phyloP scores from a whole-genome alignment of 2,113 vertebrate genomes.

The Holacanthus passer region DNA sequence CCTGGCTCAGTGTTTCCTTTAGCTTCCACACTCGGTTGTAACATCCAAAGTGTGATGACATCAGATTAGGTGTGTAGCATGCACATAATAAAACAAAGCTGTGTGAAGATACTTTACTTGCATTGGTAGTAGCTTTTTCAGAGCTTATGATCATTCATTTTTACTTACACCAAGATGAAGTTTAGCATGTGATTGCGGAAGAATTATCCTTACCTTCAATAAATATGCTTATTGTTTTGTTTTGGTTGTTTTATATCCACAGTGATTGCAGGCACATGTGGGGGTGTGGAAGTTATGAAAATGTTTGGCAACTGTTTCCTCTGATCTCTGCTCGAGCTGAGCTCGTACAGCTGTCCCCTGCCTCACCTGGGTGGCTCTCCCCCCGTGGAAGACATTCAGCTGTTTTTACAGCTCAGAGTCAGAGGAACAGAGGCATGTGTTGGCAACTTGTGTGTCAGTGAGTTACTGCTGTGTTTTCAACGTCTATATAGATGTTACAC shows the following conservation, averaged over 20 bases:
- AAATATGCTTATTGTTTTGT: conserved; percentile 4
- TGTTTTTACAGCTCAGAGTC: conserved; percentile 16
- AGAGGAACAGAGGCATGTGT: background rate
- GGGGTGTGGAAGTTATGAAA: conserved; percentile 6
- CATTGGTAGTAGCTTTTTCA: background rate
- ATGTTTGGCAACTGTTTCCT: background rate
- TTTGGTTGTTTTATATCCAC: conserved; percentile 10
- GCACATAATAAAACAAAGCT: background rate
- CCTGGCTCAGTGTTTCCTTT: background rate
- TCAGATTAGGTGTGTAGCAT: conserved; percentile 16
- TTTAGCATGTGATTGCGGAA: background rate
- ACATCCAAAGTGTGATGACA: background rate
- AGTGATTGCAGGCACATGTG: background rate
- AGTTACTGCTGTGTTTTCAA: conserved; percentile 30
- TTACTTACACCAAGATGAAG: background rate
- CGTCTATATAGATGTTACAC: conserved; percentile 1
- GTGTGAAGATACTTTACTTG: background rate
- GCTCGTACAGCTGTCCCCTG: conserved; percentile 3
- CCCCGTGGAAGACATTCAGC: background rate
- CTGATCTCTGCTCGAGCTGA: conserved; percentile 1
- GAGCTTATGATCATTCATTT: background rate
- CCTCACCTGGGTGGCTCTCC: background rate
- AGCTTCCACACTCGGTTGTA: background rate
- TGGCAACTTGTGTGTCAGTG: background rate
- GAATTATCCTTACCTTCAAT: background rate